Base-by-base conservation (phyloP, 1,140 invertebrate genomes). In the Pantala flavescens region DNA sequence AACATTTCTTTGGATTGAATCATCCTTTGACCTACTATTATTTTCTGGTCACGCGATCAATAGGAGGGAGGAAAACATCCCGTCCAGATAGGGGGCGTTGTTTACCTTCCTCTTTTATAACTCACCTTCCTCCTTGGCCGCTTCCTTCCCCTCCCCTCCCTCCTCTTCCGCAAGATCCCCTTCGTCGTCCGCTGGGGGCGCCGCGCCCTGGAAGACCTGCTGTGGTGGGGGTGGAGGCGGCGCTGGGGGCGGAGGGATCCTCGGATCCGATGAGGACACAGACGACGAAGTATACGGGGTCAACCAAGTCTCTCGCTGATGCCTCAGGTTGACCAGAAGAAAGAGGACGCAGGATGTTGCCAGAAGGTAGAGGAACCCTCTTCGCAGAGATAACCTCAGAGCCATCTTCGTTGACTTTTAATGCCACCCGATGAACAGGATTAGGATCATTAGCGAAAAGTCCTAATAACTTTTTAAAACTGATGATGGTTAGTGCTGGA, bases 291-390 rank as follows among this genome's bases (percentile, higher is more conserved):
- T 16, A 80, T 73, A 77, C 81, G 79, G 12, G 80, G 76, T 75
- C 78, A 79, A 77, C 79, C 79, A 23, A 77, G 75, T 73, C 81
- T 81, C 83, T 76, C 80, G 81, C 75, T 85, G 83, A 19, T 83
- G 81, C 12, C 49, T 3, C 0, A 85, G 80, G 73, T 85, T 85
- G 70, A 85, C 78, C 73, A 84, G 77, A 63, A 86, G 80, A 23
- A 86, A 78, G 23, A 84, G 78, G 78, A 81, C 81, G 23, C 82
- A 82, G 73, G 82, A 83, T 36, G 83, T 77, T 73, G 81, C 85
- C 74, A 83, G 79, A 55, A 83, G 79, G 80, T 85, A 85, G 76
- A 86, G 80, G 78, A 85, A 83, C 73, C 83, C 83, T 79, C 83
- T 82, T 74, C 84, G 85, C 49, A 86, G 76, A 42, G 85, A 85